Base-by-base conservation (phyloP, 2,797 vertebrate genomes). In the Eulemur rubriventer region DNA sequence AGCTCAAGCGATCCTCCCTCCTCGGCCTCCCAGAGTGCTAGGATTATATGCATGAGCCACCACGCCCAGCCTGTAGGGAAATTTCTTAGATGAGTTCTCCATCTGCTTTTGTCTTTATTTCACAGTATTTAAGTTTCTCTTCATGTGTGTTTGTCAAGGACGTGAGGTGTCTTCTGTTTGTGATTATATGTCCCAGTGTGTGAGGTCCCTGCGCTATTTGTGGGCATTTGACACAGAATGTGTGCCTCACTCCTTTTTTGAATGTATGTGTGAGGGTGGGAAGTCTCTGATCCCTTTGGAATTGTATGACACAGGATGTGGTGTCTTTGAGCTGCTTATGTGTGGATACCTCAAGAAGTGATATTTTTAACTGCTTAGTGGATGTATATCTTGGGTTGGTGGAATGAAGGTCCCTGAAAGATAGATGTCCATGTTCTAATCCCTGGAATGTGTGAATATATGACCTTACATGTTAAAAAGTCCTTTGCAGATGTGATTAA, bases 401-500 rank as follows among this genome's bases (percentile, higher is more conserved):
- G 20, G 50, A 96, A 72, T 76, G 75, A 86, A 78, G 63, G 46
- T 70, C 22, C 26, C 28, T 12, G 12, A 79, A 90, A 81, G 59
- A 63, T 78, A 43, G 43, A 43, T 43, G 7, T 24, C 75, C 22
- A 69, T n/a, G 6, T 85, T 61, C 52, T 92, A 70, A 72, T 81
- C 63, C 75, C 38, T 76, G 46, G 67, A 85, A 63, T 10, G 4
- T 83, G 80, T 57, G 63, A 70, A 24, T 81, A n/a, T 78, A 30
- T 84, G 90, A 89, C 50, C 78, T 95, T 96, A 78, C n/a, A 30
- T 80, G 28, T 87, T 11, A 81, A 69, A 69, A 65, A 46, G 48
- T 67, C 24, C 55, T 43, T 81, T 67, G 55, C n/a, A 69, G 30
- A 46, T 84, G 65, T 94, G 88, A 82, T 50, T 52, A 88, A 91